phyloP scores from a whole-genome alignment of 2,113 vertebrate genomes.

The Sarotherodon lohbergeri region DNA sequence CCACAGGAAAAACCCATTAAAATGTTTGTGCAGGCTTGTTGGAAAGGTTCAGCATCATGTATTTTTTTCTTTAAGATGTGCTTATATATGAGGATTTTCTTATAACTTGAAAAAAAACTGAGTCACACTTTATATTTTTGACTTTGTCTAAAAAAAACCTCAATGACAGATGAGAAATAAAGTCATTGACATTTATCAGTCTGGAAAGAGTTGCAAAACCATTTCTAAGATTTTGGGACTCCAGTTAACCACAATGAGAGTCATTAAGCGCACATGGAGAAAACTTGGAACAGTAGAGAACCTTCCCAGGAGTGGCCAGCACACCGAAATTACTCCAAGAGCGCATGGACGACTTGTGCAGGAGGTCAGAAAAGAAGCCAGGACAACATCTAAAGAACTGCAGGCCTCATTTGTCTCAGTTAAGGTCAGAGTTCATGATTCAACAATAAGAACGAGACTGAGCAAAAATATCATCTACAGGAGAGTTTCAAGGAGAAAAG shows the following conservation, averaged over 20 bases:
- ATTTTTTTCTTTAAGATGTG: background rate
- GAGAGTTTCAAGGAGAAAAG: background rate
- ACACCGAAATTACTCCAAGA: background rate
- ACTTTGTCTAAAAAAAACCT: background rate
- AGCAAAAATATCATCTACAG: background rate
- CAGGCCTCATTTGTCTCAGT: background rate
- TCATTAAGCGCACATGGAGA: background rate
- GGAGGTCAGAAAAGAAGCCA: background rate
- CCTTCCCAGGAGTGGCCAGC: background rate
- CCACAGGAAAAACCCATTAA: background rate
- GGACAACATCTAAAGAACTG: background rate
- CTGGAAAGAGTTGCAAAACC: background rate
- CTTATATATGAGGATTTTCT: background rate
- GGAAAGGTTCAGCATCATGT: background rate
- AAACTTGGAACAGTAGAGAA: background rate
- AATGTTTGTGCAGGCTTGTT: background rate
- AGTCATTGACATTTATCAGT: accelerated
- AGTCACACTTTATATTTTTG: background rate
- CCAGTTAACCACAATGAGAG: background rate
- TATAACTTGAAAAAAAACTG: background rate
- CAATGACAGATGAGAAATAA: background rate
- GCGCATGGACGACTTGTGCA: background rate
- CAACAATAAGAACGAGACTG: background rate
- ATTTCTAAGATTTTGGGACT: background rate
- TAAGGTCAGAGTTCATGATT: background rate